Base-by-base conservation (phyloP, 1,140 invertebrate genomes). In the Vollenhovia emeryi region DNA sequence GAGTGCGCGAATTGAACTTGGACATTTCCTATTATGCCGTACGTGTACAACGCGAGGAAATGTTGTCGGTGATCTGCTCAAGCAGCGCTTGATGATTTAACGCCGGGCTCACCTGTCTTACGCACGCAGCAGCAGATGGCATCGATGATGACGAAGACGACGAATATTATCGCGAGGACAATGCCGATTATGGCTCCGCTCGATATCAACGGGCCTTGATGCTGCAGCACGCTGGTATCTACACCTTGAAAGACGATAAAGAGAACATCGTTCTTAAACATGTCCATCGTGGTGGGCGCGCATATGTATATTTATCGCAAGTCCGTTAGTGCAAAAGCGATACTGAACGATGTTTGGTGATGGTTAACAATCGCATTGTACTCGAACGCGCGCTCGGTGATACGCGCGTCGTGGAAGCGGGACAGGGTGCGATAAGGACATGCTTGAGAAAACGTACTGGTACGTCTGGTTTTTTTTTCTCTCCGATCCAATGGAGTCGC, bases 131-230 rank as follows among this genome's bases (percentile, higher is more conserved):
- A 97, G 84, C 97, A 97, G 1, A 97, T 95, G 1, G 98, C 94
- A 92, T 98, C 98, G 84, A 98, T 96, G 82, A 98, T 95, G 85
- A 98, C 95, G 45, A 98, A 95, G 71, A 98, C 96, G 79, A 98
- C 91, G 48, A 98, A 94, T 13, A 98, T 95, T 60, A 96, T 96
- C 55, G 96, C 96, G 60, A 98, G 95, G 9, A 97, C 97, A 74
- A 98, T 96, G 85, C 97, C 97, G 86, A 98, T 97, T 87, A 98
- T 97, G 52, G 97, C 95, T 30, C 96, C 96, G 91, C 97, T 97
- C 64, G 97, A 97, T 66, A 98, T 95, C 13, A 96, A 93, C 82
- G 96, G 96, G 59, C 95, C 94, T 66, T 96, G 95, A 57, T 95
- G 95, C 79, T 95, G 91, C 83, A 95, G 93, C 57, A 96, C 95